phyloP scores from a whole-genome alignment of 2,888 invertebrate genomes.

The Yponomeuta cagnagella region DNA sequence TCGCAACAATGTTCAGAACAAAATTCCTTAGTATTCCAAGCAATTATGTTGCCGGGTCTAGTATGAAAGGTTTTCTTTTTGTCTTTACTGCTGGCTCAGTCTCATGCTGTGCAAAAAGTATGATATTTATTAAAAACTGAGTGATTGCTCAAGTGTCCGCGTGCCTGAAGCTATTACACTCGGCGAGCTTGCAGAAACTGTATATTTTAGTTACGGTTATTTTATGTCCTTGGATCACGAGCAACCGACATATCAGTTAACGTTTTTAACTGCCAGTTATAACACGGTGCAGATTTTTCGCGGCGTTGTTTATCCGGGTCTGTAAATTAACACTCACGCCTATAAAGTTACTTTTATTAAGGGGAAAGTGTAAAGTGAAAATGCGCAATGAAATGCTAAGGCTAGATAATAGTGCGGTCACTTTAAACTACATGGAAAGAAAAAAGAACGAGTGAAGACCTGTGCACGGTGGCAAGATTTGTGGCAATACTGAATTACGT shows the following conservation, averaged over 20 bases:
- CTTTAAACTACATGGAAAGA: no score
- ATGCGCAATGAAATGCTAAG: neutral
- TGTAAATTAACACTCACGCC: neutral
- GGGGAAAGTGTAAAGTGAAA: neutral
- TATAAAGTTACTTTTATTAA: neutral
- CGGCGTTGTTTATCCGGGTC: neutral
- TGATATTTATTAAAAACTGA: conserved; percentile 26
- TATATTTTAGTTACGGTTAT: conserved; percentile 55
- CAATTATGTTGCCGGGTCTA: no score
- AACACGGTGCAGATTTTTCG: neutral
- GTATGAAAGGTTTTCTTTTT: no score
- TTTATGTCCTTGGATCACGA: conserved; percentile 63
- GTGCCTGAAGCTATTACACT: conserved; percentile 46
- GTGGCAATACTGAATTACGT: no score
- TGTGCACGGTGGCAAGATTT: no score
- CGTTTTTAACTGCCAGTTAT: conserved; percentile 32
- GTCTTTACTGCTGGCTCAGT: no score
- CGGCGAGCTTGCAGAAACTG: conserved; percentile 45
- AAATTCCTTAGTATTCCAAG: no score
- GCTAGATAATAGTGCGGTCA: no score
- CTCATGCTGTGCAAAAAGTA: neutral
- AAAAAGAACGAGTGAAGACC: no score
- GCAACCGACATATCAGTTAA: conserved; percentile 40
- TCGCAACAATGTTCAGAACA: no score
- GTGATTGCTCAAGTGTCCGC: conserved; percentile 47